Evolutionary conservation across 2,113 vertebrate species (phyloP).

Genomic region (Setophaga coronata): DNA sequence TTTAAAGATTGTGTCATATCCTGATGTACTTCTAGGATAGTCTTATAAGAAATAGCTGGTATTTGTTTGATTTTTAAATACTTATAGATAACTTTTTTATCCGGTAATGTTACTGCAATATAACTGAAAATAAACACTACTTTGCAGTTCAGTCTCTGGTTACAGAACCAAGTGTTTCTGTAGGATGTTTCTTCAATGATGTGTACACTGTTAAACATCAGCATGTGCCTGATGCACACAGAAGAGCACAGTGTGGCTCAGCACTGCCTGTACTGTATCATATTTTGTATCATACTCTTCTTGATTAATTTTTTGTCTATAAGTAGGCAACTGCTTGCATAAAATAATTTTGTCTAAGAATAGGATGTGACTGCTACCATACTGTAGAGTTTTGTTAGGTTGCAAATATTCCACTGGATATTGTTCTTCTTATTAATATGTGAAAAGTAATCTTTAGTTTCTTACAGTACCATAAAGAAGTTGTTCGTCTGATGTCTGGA

Average conservation of each 20-base stretch:
- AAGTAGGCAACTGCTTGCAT: not conserved
- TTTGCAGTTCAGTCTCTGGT: not conserved
- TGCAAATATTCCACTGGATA: not conserved
- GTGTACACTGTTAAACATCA: not conserved
- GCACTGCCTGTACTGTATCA: not conserved
- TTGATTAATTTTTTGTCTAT: not conserved
- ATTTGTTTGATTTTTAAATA: not conserved
- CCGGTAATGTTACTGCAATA: not conserved
- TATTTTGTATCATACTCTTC: not conserved
- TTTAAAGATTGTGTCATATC: not conserved
- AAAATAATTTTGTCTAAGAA: not conserved
- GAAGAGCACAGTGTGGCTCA: not conserved
- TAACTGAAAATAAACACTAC: not conserved
- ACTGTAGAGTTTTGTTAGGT: not conserved
- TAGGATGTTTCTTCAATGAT: not conserved
- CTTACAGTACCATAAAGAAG: conserved; percentile 96
- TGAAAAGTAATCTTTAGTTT: conserved; percentile 48
- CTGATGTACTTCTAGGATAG: not conserved
- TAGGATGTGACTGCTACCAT: not conserved
- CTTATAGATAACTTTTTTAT: not conserved
- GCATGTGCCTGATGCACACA: fast-evolving
- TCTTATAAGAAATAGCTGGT: not conserved
- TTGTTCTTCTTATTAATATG: not conserved
- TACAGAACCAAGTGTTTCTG: not conserved
- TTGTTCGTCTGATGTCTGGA: conserved; percentile 97